Percentiles rank a stretch among this genome's conserved stretches.
phyloP scores from a whole-genome alignment of 2,888 invertebrate species.

The Opisthograptis luteolata region DNA sequence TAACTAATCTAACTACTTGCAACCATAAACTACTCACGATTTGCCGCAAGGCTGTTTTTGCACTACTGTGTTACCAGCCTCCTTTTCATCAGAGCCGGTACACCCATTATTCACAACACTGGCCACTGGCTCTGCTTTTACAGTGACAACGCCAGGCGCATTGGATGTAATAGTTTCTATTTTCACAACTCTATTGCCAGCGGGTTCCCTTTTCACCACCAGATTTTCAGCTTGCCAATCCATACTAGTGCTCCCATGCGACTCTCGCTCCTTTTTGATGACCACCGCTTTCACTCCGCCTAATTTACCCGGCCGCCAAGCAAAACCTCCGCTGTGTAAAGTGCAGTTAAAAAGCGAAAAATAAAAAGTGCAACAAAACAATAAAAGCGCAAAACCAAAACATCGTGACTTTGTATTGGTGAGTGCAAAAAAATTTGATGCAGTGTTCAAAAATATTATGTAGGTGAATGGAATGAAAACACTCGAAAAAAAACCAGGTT shows the following conservation, averaged over 20 bases:
- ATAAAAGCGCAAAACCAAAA: not conserved
- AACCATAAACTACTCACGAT: constrained; percentile 33
- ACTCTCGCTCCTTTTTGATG: constrained; percentile 19
- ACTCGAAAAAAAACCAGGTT: not conserved
- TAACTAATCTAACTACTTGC: constrained; percentile 1
- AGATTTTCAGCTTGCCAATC: not conserved
- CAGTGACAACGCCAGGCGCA: not conserved
- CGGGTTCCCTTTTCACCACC: constrained; percentile 1
- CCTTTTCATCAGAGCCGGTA: not conserved
- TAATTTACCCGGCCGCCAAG: constrained; percentile 39
- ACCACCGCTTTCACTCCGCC: constrained; percentile 37
- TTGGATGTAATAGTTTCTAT: not conserved
- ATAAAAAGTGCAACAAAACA: constrained; percentile 17
- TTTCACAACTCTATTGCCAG: not conserved
- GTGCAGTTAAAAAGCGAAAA: constrained; percentile 29
- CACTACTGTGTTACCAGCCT: not conserved
- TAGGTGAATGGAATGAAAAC: not conserved
- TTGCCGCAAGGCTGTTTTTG: constrained; percentile 7
- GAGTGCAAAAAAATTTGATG: not conserved
- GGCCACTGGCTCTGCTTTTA: not conserved
- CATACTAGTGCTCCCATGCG: not conserved
- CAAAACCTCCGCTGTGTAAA: constrained; percentile 29
- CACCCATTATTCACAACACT: not conserved
- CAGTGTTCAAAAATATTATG: too few species aligned
- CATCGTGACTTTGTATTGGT: not conserved